Evolutionary conservation across 2,797 vertebrate genomes (phyloP).

Genomic region (Cyprinodon diabolis): DNA sequence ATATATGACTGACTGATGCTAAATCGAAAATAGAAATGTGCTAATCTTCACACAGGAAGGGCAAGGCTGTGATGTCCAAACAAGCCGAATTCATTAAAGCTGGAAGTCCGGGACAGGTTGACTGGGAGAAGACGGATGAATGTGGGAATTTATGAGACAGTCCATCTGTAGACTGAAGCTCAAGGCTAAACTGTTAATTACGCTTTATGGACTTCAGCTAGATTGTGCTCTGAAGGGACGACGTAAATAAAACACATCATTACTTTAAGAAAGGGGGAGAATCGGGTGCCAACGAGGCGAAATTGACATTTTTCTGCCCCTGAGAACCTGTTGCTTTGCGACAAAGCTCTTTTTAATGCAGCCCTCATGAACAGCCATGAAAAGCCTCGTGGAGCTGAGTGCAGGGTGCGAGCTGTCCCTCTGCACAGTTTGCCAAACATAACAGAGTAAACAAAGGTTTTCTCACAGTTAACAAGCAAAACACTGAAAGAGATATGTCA

Average conservation of each 20-base stretch:
- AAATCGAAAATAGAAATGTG: conserved; percentile 20
- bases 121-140: conserved; percentile 74
- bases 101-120: conserved; percentile 64
- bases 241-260: conserved; percentile 86
- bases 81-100: conserved; percentile 61
- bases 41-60: conserved; percentile 21
- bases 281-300: conserved; percentile 69
- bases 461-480: conserved; percentile 75
- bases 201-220: conserved; percentile 76
- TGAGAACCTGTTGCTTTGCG: conserved; percentile 87
- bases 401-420: conserved; percentile 68
- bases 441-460: conserved; percentile 79
- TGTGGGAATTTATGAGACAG: conserved; percentile 75
- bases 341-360: conserved; percentile 86
- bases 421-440: conserved; percentile 76
- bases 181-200: conserved; percentile 81
- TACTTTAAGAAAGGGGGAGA: conserved; percentile 69
- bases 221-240: conserved; percentile 76
- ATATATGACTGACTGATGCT: conserved; percentile 49
- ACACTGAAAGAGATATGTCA: conserved; percentile 67
- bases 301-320: conserved; percentile 85
- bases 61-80: conserved; percentile 50
- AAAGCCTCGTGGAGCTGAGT: conserved; percentile 69
- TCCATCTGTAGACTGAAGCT: conserved; percentile 76
- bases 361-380: conserved; percentile 74